Evolutionary conservation across 2,113 vertebrate genomes (phyloP).

Genomic region (Psettodes erumei): DNA sequence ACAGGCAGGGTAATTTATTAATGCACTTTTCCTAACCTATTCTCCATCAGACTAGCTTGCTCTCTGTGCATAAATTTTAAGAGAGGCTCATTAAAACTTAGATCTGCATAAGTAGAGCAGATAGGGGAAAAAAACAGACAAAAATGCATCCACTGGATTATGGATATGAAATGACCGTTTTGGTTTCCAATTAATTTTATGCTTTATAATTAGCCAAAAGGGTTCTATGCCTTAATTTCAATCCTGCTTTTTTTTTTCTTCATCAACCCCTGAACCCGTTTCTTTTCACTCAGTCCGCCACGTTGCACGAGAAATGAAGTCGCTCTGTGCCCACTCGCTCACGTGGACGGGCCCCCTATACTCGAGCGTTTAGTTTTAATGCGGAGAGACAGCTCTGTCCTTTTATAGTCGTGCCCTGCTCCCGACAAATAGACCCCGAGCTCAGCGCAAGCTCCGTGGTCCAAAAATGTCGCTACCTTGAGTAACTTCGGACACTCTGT

Average conservation of each 20-base stretch:
- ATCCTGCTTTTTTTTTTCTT: slow-evolving; percentile 10
- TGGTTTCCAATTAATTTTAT: slow-evolving; percentile 78
- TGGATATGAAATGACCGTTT: slow-evolving; percentile 75
- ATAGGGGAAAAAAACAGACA: slow-evolving; percentile 60
- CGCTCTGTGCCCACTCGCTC: slow-evolving; percentile 65
- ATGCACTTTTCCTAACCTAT: slow-evolving; percentile 71
- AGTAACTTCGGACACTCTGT: slow-evolving; percentile 23
- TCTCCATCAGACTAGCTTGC: slow-evolving; percentile 59
- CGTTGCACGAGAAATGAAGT: slow-evolving; percentile 73
- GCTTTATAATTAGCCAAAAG: slow-evolving; percentile 75
- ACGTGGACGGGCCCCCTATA: slow-evolving; percentile 69
- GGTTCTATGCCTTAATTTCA: slow-evolving; percentile 55
- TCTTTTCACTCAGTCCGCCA: slow-evolving; percentile 38
- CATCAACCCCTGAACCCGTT: slow-evolving; percentile 16
- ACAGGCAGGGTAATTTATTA: slow-evolving; percentile 73
- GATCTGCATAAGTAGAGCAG: slow-evolving; percentile 72
- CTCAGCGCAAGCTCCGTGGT: slow-evolving; percentile 34
- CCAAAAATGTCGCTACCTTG: slow-evolving; percentile 38
- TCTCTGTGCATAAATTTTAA: slow-evolving; percentile 69
- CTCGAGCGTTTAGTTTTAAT: slow-evolving; percentile 73
- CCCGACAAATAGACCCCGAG: slow-evolving; percentile 60
- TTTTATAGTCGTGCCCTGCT: slow-evolving; percentile 55
- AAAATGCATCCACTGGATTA: slow-evolving; percentile 65
- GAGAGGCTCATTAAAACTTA: slow-evolving; percentile 76
- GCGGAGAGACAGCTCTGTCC: slow-evolving; percentile 75